A percentile compares a stretch with the other conserved stretches of the same genome.
phyloP scores from a whole-genome alignment of 2,888 invertebrate species.

The Aleiodes leptofemur region DNA sequence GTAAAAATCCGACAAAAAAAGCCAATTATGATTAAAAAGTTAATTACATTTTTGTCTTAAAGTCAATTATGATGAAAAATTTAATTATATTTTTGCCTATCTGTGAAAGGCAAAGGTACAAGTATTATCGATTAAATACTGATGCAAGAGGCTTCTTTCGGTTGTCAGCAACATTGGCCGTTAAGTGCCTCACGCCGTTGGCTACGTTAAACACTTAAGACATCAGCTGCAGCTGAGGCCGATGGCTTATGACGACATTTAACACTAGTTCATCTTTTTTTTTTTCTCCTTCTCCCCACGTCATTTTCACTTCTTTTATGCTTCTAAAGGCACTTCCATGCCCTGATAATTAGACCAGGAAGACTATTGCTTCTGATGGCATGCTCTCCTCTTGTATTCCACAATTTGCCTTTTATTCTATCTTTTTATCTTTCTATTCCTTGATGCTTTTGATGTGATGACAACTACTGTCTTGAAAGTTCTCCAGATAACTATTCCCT shows the following conservation, averaged over 20 bases:
- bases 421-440: conserved; percentile 30
- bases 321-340: conserved; percentile 8
- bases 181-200: conserved; percentile 31
- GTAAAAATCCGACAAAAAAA: too few relatives aligned
- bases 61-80: too few relatives aligned
- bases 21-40: too few relatives aligned
- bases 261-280: background rate
- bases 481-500: background rate
- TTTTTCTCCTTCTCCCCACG: too few relatives aligned
- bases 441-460: conserved; percentile 24
- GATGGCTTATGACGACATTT: conserved; percentile 22
- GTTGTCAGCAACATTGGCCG: conserved; percentile 25
- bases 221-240: conserved; percentile 42
- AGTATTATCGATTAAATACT: conserved; percentile 39
- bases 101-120: background rate
- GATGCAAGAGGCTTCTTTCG: conserved; percentile 4
- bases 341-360: conserved; percentile 55
- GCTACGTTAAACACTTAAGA: conserved; percentile 55
- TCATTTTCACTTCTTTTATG: conserved; percentile 12
- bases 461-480: conserved; percentile 36
- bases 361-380: conserved; percentile 53
- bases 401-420: conserved; percentile 28
- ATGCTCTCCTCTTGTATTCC: conserved; percentile 29
- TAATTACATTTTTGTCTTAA: too few relatives aligned
- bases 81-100: too few relatives aligned